These are phyloP conservation scores for Tuta absoluta DNA, from an alignment of 2,888 invertebrate species.

Conservation along the genomic window DNA sequence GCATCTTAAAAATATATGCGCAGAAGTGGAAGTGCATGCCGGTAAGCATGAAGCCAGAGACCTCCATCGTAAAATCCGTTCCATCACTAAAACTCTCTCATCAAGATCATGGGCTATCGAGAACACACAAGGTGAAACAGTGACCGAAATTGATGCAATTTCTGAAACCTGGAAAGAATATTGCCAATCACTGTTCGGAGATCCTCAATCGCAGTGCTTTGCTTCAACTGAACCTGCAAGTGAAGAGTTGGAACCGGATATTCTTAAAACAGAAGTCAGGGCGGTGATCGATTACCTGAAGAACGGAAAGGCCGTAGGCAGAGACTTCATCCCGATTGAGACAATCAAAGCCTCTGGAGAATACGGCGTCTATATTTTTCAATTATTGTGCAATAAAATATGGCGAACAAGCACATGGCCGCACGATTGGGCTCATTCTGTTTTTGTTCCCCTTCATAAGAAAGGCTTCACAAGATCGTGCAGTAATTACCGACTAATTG, in stretches of 20 bases:
- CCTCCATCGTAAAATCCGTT: not conserved
- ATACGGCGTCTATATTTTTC: conserved; percentile 29
- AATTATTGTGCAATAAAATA: conserved; percentile 28
- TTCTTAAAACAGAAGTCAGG: not conserved
- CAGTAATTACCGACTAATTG: conserved; percentile 34
- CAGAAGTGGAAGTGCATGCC: not conserved
- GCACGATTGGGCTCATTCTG: conserved; percentile 32
- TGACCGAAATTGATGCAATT: not conserved
- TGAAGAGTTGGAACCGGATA: not conserved
- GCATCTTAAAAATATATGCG: not conserved
- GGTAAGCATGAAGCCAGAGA: not conserved
- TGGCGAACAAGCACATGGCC: conserved; percentile 33
- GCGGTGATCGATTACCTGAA: not conserved
- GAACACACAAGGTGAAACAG: not conserved
- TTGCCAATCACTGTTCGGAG: not conserved
- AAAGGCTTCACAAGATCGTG: conserved; percentile 34
- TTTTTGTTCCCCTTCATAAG: conserved; percentile 33
- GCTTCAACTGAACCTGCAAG: not conserved
- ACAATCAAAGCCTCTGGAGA: conserved; percentile 23
- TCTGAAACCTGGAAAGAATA: not conserved
- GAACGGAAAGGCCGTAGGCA: conserved; percentile 8
- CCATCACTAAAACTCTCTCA: not conserved
- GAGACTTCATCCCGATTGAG: conserved; percentile 11
- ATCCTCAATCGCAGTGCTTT: not conserved
- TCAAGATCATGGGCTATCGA: not conserved